Percentiles rank a stretch among this genome's conserved stretches.
Conservation (phyloP, 2,113 vertebrate genomes). For the Gopherus evgoodei region DNA sequence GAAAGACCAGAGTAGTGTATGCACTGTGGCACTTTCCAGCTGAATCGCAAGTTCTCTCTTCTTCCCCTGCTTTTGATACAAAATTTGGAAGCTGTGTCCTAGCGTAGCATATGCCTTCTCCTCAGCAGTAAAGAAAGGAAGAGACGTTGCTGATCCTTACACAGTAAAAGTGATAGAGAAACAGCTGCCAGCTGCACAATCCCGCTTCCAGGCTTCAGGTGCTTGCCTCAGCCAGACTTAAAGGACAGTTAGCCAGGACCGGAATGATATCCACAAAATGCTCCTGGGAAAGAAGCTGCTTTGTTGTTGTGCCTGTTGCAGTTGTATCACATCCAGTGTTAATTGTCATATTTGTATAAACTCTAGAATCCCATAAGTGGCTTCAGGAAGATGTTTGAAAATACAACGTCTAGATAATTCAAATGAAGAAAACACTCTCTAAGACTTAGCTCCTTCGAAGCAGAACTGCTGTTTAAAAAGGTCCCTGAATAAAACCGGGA, state of each 20-base stretch:
- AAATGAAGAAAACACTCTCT: background rate
- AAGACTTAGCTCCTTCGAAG: background rate
- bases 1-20: background rate
- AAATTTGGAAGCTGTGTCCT: background rate
- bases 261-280: background rate
- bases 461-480: background rate
- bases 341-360: background rate
- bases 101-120: background rate
- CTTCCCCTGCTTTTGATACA: background rate
- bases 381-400: background rate
- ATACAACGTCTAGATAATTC: background rate
- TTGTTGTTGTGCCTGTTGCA: background rate
- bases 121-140: background rate
- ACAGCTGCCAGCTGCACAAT: background rate
- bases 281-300: conserved; percentile 14
- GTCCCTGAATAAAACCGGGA: background rate
- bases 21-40: background rate
- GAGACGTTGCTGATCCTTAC: background rate
- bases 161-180: background rate
- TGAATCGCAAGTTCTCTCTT: background rate
- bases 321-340: background rate
- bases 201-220: background rate
- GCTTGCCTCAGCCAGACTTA: background rate
- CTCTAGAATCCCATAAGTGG: background rate
- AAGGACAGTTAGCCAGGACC: background rate